Evolutionary conservation across 1,140 invertebrate genomes (phyloP), one percentile per base, ranked within the genome.

Genomic region (Zaprionus vittiger): DNA sequence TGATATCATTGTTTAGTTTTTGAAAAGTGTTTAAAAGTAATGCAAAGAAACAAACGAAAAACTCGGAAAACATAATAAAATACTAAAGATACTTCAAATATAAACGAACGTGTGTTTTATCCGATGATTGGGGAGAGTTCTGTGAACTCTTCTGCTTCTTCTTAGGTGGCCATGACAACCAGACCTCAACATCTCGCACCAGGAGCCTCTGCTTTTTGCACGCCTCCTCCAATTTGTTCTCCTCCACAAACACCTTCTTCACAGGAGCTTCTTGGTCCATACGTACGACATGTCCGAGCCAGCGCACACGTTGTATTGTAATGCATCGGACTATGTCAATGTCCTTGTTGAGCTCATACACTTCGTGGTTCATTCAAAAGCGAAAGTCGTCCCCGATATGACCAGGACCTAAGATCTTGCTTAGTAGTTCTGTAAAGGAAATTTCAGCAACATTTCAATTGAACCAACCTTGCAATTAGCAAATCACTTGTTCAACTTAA

Each of bases 1-100:
- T 89, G 71, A 87, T 83, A 73, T 71, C 73, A 83, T 68, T 71
- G 74, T 87, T 79, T 81, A 76, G 77, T 84, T 89, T 87, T 89
- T 89, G 77, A 81, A 65, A 71, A 73, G 59, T 79, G 84, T 89
- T 89, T 61, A 79, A 86, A 65, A 34, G 56, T 37, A 54, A 34
- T 75, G 22, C 49, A 61, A 75, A n/a, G 9, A 56, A 66, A 63
- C 56, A 57, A 68, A 74, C 20, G 28, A 63, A 61, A 72, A 68
- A 72, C 47, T 41, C 55, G 22, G 49, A 49, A 61, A 47, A 72
- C 44, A 69, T 31, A 70, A 37, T 26, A 76, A 44, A 76, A 76
- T 31, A 64, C 38, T 68, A 64, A 55, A 73, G 64, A 41, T 49
- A 65, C 72, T 73, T 11, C 9, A 26, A 74, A 71, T 38, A 20